Base-by-base conservation (phyloP, 92 coral and sea anemone species). In the Palythoa heliodiscus region DNA sequence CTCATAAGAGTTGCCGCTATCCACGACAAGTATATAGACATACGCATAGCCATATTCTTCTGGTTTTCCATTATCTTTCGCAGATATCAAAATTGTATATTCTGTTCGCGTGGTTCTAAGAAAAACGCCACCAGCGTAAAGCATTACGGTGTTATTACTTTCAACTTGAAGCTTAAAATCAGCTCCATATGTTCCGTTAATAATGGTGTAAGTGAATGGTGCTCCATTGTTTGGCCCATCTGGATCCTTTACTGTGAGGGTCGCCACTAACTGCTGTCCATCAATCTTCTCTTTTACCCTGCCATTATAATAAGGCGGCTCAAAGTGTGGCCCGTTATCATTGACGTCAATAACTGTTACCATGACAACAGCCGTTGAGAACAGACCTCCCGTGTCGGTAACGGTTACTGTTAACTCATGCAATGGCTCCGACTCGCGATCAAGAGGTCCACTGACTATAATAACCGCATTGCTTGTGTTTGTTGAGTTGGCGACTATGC, bases 241-340 rank as follows among this genome's bases (percentile, higher is more conserved):
- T 20, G 88, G 97, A 73, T 97, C 99, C 23, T 70, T 75, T 2
- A 93, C 98, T 20, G 52, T 84, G 5, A 97, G 69, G 3, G 92
- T 94, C n/a, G 92, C 89, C 6, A 97, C 95, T 70, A 78, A 87
- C 71, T 89, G 91, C 24, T 91, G 89, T n/a, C 43, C 53, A 20
- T 87, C 84, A 3, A 77, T 6, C 25, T 89, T 90, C 87, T 97
- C 99, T 23, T 35, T 86, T 40, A 97, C 90, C 38, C 87, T 85
- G 11, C 92, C 98, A 7, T 47, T 61, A 89, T 86, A 93, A 50
- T 89, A 88, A n/a, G 98, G 75, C 7, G 95, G 94, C 60, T 76
- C 86, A 64, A 97, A 97, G 6, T 85, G 85, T 15, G 98, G 99
- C 3, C 97, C 93, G 67, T 92, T 94, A 87, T 97, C 99, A 69